These are phyloP conservation scores for Pitangus sulphuratus DNA, from an alignment of 2,797 vertebrate genomes.

Conservation along the genomic window DNA sequence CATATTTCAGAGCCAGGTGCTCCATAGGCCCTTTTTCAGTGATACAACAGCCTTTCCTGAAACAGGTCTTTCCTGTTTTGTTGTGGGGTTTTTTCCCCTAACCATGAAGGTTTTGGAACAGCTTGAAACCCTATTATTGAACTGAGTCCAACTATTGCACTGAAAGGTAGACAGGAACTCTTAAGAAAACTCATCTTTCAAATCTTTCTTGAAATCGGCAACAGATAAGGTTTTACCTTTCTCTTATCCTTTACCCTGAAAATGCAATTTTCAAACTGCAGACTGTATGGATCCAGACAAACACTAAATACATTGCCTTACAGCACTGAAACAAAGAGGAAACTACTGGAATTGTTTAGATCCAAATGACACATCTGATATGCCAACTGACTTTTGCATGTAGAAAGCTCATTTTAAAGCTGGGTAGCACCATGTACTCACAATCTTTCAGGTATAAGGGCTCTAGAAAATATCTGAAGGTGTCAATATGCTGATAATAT, in stretches of 20 bases:
- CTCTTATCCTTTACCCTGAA: not conserved
- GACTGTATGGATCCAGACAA: not conserved
- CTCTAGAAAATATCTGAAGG: not conserved
- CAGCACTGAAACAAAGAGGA: not conserved
- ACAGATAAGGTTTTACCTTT: not conserved
- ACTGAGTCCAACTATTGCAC: not conserved
- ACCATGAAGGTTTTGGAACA: not conserved
- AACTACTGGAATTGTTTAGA: not conserved
- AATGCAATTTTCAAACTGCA: not conserved
- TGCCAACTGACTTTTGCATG: not conserved
- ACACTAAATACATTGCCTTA: not conserved
- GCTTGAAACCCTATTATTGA: conserved; percentile 21
- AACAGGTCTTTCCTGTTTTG: conserved; percentile 45
- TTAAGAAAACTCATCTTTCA: not conserved
- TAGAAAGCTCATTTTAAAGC: not conserved
- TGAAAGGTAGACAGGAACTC: conserved; percentile 9
- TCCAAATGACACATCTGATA: not conserved
- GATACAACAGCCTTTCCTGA: conserved; percentile 33
- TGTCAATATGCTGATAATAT: not conserved
- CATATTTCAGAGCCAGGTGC: conserved; percentile 42
- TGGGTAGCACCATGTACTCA: not conserved
- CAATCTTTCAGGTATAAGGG: not conserved
- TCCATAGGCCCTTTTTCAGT: conserved; percentile 4
- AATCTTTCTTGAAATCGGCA: not conserved
- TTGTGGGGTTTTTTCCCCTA: not conserved